Evolutionary conservation across 2,113 vertebrate genomes (phyloP), one percentile per base, ranked within the genome.

Genomic region (Rhea americana): DNA sequence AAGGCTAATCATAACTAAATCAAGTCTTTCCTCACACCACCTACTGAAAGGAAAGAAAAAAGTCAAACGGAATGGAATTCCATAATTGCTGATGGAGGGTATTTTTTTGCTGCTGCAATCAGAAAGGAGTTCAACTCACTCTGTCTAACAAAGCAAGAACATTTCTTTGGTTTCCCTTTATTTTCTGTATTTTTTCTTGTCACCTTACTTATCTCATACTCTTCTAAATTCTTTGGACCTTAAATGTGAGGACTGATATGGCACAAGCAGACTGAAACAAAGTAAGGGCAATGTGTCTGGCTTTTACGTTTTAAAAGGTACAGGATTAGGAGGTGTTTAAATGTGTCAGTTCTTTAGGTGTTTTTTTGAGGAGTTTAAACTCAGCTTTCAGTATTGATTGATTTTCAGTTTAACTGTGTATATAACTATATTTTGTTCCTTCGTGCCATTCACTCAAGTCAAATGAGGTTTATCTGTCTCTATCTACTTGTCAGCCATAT

Each of bases 1-100:
- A 93, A 81, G 43, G 25, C 4, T 72, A 87, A 93, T 71, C 50
- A 63, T 39, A 19, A 30, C 28, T 89, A 93, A 89, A 95, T 82
- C 55, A 39, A 86, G 8, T n/a, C 24, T 80, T 78, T 92, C 39
- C 51, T 85, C 72, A 63, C 18, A 74, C 39, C n/a, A 61, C n/a
- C 72, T 85, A 22, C 37, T 84, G 13, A 82, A 83, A 91, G 8
- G n/a, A 4, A 32, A 3, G 18, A 75, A 39, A 83, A 72, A 73
- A 43, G 5, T 14, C 5, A 51, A 45, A 51, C 9, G 83, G 63
- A 53, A 59, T 50, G n/a, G 47, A 78, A 21, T 63, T 35, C n/a
- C 53, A 4, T 41, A 56, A 77, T 35, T 45, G 7, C 5, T 77
- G 22, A 37, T 66, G 43, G 8, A 80, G 5, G 32, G 48, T 13